Conservation (phyloP, 2,113 vertebrate genomes). For the Prochilodus magdalenae region DNA sequence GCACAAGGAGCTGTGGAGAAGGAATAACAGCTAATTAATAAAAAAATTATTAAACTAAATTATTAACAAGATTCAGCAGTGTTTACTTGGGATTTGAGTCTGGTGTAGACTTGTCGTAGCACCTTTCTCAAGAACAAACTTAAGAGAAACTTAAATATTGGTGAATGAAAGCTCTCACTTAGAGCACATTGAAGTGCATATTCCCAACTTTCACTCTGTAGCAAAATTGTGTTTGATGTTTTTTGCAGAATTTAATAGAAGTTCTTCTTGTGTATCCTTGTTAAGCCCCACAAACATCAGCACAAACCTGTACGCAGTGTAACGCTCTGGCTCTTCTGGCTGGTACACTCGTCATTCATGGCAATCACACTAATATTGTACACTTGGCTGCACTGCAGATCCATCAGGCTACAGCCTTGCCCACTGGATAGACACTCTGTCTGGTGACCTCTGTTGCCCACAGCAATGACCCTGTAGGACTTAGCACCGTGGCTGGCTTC, state of each 20-base stretch:
- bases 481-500: conserved; percentile 64
- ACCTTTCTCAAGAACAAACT: too few species aligned
- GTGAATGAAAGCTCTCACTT: too few species aligned
- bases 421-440: conserved; percentile 60
- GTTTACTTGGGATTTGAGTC: too few species aligned
- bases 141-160: too few species aligned
- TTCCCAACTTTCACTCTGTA: too few species aligned
- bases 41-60: too few species aligned
- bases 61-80: too few species aligned
- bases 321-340: conserved; percentile 54
- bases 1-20: conserved; percentile 71
- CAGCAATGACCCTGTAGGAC: conserved; percentile 58
- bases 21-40: not conserved
- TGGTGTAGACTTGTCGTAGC: too few species aligned
- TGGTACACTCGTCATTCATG: conserved; percentile 62
- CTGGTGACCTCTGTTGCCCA: conserved; percentile 27
- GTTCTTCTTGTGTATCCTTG: too few species aligned
- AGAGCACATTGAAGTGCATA: too few species aligned
- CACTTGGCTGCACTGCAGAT: conserved; percentile 67
- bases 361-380: conserved; percentile 70
- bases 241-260: too few species aligned
- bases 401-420: conserved; percentile 62
- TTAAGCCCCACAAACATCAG: not conserved
- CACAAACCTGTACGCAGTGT: conserved; percentile 67
- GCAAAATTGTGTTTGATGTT: too few species aligned